phyloP scores from a whole-genome alignment of 2,888 invertebrate species.

The Hetaerina titia region DNA sequence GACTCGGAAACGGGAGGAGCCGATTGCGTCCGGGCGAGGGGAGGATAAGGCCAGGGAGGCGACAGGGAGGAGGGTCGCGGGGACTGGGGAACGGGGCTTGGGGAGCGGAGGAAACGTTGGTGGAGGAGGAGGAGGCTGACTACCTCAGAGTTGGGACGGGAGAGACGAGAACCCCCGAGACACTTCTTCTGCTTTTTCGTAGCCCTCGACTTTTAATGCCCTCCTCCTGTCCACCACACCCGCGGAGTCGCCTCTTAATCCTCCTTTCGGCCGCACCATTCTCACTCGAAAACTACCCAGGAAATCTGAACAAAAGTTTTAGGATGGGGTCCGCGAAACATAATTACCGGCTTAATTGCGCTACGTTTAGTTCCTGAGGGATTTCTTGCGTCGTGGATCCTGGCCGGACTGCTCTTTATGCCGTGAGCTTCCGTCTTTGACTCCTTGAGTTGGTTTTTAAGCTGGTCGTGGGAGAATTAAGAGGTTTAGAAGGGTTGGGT shows the following conservation, averaged over 20 bases:
- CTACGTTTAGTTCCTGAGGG: not conserved
- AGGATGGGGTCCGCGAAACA: not conserved
- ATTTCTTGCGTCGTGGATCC: not conserved
- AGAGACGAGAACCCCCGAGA: too few species aligned
- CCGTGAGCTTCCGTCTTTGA: not conserved
- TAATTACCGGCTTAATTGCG: not conserved
- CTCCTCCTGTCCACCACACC: too few species aligned
- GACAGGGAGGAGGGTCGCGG: not conserved
- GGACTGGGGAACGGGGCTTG: not conserved
- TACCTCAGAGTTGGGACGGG: not conserved
- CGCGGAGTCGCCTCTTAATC: too few species aligned
- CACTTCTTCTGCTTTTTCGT: too few species aligned
- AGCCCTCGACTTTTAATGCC: too few species aligned
- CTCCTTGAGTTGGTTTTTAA: not conserved
- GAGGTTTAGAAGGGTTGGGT: not conserved
- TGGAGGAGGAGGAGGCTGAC: not conserved
- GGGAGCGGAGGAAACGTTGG: not conserved
- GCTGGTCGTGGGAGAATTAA: not conserved
- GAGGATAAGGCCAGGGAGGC: not conserved
- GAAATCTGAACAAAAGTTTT: conserved; percentile 2
- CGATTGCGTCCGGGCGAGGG: too few species aligned
- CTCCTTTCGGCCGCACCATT: too few species aligned
- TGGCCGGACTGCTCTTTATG: not conserved
- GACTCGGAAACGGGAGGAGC: too few species aligned
- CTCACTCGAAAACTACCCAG: not conserved